Evolutionary conservation across 2,113 vertebrate genomes (phyloP), one percentile per base, ranked within the genome.

Genomic region (Fulica atra): DNA sequence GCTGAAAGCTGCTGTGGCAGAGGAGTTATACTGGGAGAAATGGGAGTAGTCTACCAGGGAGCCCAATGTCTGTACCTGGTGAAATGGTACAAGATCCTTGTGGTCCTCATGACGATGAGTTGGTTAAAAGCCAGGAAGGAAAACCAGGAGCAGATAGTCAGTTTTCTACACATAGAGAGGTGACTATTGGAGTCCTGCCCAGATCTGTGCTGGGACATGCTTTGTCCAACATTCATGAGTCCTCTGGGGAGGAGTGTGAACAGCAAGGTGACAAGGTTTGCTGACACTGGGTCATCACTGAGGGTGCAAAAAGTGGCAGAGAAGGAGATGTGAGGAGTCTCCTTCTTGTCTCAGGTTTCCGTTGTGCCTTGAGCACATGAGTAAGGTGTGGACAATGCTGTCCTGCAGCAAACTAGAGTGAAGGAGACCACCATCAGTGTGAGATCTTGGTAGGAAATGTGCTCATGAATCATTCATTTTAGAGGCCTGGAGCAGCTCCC

Each of bases 231-330:
- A 2, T 31, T 23, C 59, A 35, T 1, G 1, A 36, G 51, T 53
- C 51, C 4, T 38, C 53, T 74, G 61, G 63, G 28, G 16, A 54
- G n/a, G n/a, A 82, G 33, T 9, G 26, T 16, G 61, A 38, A 29
- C 26, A 76, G 54, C 61, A 38, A 46, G 46, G 63, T 59, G 68
- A 17, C 48, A 19, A 36, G 70, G 46, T 57, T 80, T 35, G 12
- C 68, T 50, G n/a, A 16, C 10, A 2, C 23, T 15, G 11, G 24
- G 26, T 68, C 38, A 20, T 16, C 2, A 1, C 0, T n/a, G 28
- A 31, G 38, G 21, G 24, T 14, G 7, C 4, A 24, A 16, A 60
- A 61, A 53, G 23, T 46, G 14, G 7, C 44, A 60, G 38, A 36
- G 44, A 53, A 38, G 36, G 44, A 76, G 29, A 61, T 3, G 15